These are phyloP conservation scores for Prionace glauca DNA, from an alignment of 2,797 vertebrate species.

Conservation along the genomic window DNA sequence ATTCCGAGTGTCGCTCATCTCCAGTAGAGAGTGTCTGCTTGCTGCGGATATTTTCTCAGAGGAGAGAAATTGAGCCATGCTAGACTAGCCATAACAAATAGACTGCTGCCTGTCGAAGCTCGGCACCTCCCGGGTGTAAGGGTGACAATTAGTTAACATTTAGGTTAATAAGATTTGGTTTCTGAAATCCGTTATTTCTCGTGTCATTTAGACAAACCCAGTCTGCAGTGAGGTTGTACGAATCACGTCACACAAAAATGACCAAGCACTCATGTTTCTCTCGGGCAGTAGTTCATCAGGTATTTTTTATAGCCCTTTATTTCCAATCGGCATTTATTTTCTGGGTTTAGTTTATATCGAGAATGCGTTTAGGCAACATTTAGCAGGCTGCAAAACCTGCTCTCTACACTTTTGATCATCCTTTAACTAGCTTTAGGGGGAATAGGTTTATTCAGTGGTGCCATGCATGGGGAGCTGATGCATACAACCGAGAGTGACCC, in stretches of 20 bases:
- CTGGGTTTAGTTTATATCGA: not conserved
- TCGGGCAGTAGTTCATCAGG: not conserved
- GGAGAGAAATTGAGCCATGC: constrained; percentile 1
- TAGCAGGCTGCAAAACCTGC: not conserved
- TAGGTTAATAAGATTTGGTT: not conserved
- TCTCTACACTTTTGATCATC: not conserved
- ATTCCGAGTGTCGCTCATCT: constrained; percentile 29
- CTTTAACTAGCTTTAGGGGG: not conserved
- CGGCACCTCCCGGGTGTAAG: not conserved
- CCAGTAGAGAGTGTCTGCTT: constrained; percentile 35
- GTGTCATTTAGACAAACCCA: not conserved
- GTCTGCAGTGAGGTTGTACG: not conserved
- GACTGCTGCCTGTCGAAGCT: not conserved
- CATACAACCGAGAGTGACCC: not conserved
- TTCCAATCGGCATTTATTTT: not conserved
- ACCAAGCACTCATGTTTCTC: not conserved
- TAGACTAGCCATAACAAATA: constrained; percentile 39
- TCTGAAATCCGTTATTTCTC: not conserved
- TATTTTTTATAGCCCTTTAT: not conserved
- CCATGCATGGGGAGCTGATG: not conserved
- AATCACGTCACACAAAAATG: not conserved
- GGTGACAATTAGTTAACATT: constrained; percentile 30
- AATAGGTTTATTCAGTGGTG: not conserved
- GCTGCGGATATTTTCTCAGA: constrained; percentile 33
- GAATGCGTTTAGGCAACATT: not conserved